Percentiles rank a stretch among this genome's conserved stretches.
Conservation (phyloP, 2,888 invertebrate species). For the Synergus itoensis region DNA sequence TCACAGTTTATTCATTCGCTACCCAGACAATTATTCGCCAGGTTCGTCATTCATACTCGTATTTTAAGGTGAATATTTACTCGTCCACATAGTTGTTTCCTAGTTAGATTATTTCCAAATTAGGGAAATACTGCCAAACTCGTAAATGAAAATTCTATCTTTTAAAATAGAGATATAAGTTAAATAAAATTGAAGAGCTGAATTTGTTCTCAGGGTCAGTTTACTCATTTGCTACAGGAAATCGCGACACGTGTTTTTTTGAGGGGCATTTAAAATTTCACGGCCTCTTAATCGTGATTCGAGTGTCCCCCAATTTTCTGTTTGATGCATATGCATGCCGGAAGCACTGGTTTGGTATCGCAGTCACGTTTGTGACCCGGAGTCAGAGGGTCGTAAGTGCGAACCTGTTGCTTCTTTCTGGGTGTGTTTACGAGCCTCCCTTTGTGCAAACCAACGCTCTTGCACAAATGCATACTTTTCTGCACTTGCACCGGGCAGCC, state of each 20-base stretch:
- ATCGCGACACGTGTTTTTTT: conserved; percentile 25
- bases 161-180: too few species aligned
- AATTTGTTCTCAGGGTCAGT: not conserved
- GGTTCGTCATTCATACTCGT: not conserved
- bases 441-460: conserved; percentile 52
- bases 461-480: conserved; percentile 46
- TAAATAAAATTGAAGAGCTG: not conserved
- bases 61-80: not conserved
- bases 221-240: conserved; percentile 3
- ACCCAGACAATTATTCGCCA: conserved; percentile 21
- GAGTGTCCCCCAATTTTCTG: conserved; percentile 34
- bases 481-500: conserved; percentile 38
- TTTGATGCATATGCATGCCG: conserved; percentile 41
- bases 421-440: conserved; percentile 49
- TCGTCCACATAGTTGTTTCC: not conserved
- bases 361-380: conserved; percentile 31
- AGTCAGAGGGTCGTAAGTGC: conserved; percentile 52
- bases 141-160: too few species aligned
- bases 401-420: conserved; percentile 71
- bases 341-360: conserved; percentile 39
- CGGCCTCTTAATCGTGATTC: conserved; percentile 33
- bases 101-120: not conserved
- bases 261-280: conserved; percentile 29
- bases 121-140: too few species aligned
- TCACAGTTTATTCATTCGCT: conserved; percentile 33